Conservation (phyloP, 2,888 invertebrate species). For the Podotricha telesiphe region DNA sequence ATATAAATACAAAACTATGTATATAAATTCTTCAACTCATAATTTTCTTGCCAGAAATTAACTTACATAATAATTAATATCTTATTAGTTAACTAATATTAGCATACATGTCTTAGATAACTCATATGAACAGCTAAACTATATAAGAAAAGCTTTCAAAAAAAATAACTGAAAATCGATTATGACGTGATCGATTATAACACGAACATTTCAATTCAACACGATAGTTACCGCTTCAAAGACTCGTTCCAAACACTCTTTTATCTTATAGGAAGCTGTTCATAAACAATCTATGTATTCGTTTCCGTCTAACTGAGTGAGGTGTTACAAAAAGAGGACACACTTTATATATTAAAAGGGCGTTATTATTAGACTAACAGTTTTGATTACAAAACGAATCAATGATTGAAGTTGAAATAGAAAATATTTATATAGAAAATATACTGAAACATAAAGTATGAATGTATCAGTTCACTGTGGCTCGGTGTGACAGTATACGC, state of each 20-base stretch:
- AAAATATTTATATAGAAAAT: background rate
- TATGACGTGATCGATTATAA: constrained; percentile 28
- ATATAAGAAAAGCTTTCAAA: background rate
- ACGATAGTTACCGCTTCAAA: constrained; percentile 31
- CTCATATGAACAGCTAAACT: too few species aligned
- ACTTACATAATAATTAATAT: too few species aligned
- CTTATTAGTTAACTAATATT: too few species aligned
- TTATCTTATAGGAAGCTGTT: constrained; percentile 41
- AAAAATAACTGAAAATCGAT: background rate
- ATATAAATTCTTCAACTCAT: too few species aligned
- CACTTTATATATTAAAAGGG: constrained; percentile 5
- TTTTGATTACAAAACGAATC: background rate
- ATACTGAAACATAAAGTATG: too few species aligned
- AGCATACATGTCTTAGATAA: too few species aligned
- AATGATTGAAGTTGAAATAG: background rate
- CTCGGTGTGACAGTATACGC: too few species aligned
- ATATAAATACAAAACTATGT: too few species aligned
- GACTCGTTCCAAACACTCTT: constrained; percentile 32
- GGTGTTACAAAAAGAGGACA: constrained; percentile 35
- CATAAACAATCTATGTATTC: constrained; percentile 38
- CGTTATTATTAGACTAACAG: background rate
- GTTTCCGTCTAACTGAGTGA: constrained; percentile 35
- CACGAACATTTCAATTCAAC: constrained; percentile 14
- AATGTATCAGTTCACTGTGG: too few species aligned
- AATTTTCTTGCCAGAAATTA: too few species aligned